Base-by-base conservation (phyloP, 2,797 vertebrate species). In the Lepidocolaptes lacrymiger region DNA sequence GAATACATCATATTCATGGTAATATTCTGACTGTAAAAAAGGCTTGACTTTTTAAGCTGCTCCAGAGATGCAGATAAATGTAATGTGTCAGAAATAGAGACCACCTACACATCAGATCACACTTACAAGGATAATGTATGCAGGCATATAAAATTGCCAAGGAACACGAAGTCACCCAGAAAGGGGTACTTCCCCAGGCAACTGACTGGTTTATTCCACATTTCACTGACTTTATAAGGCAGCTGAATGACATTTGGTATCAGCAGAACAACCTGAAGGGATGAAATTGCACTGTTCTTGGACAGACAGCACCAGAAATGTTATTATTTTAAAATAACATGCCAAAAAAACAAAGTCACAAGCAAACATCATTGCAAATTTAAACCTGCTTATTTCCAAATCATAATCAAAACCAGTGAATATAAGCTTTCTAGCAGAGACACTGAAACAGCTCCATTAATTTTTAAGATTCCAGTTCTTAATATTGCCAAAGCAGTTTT, bases 31-130 rank as follows among this genome's bases (percentile, higher is more conserved):
- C 71, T 95, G 69, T 73, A 88, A 93, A 94, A 84, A 88, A 69
- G 59, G 36, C 75, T 88, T 94, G 90, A 87, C 91, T 85, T 93
- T 91, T 91, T 96, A 91, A 91, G 94, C 75, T 89, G 87, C 77
- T 93, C 83, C 92, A 89, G 91, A 97, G 95, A 97, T 93, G 68
- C 72, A 93, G 91, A 96, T 95, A 96, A 93, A 96, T 94, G 94
- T 85, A 96, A 95, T 41, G 51, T 92, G 83, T 96, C 92, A 94
- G 91, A 93, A 96, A 96, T 96, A 96, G 84, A 48, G 85, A 94
- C 94, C 96, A 97, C 95, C 94, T 96, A 95, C 81, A 96, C 86
- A 68, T 72, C 78, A 93, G 88, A 93, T 96, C 90, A 95, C 93
- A 93, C 91, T 95, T 96, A 64, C 77, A 94, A 96, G 87, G 77